Percentiles rank a stretch among this genome's conserved stretches.
Conservation (phyloP, 2,888 invertebrate species). For the Papilio demoleus region DNA sequence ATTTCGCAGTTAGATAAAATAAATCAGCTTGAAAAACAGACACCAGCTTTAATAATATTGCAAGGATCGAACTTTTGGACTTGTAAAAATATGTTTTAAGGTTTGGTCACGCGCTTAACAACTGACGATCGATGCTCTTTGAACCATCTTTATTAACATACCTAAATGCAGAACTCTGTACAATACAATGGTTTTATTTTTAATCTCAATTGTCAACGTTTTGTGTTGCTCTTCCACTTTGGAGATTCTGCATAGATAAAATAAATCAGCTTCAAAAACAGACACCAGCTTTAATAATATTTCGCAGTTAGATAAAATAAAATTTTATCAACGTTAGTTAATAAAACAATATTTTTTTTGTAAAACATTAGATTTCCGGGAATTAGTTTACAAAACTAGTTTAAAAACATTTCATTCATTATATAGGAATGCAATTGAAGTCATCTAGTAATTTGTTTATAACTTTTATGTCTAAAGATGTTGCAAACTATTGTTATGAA, state of each 20-base stretch:
- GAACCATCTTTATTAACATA: background rate
- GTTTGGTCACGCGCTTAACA: no score
- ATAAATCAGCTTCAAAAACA: background rate
- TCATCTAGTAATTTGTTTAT: background rate
- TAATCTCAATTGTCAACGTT: constrained; percentile 8
- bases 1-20: no score
- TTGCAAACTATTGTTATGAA: background rate
- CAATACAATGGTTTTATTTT: constrained; percentile 10
- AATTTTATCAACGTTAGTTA: background rate
- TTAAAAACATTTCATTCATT: background rate
- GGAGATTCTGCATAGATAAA: constrained; percentile 13
- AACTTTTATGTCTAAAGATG: background rate
- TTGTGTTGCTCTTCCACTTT: background rate
- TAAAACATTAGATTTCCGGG: background rate
- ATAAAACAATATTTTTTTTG: background rate
- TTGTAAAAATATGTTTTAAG: no score
- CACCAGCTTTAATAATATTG: no score
- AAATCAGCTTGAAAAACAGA: no score
- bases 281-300: background rate
- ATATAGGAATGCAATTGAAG: background rate
- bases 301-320: background rate
- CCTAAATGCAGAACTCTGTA: background rate
- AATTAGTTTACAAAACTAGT: background rate
- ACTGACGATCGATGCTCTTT: no score
- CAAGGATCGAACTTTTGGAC: no score